phyloP scores from a whole-genome alignment of 2,113 vertebrate species.

The Rhea americana region DNA sequence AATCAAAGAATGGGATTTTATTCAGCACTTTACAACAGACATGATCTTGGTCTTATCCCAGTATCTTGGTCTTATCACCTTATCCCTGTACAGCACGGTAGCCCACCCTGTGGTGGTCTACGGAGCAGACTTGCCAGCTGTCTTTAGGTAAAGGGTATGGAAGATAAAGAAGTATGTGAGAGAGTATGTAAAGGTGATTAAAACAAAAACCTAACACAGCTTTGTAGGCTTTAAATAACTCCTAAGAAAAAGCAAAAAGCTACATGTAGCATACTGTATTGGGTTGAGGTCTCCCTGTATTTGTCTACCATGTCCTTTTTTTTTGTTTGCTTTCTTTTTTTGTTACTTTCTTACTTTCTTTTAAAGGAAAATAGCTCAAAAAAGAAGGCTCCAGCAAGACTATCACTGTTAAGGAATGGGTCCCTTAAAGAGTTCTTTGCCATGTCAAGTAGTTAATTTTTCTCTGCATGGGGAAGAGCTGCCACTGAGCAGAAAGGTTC shows the following conservation, averaged over 20 bases:
- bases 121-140: neutral
- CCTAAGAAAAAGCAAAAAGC: neutral
- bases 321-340: neutral
- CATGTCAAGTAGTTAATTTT: neutral
- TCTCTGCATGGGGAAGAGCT: neutral
- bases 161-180: neutral
- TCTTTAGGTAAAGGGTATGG: neutral
- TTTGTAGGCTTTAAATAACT: neutral
- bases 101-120: neutral
- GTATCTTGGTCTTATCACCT: neutral
- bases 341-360: neutral
- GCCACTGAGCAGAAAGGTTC: neutral
- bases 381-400: neutral
- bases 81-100: accelerated
- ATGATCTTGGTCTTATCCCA: neutral
- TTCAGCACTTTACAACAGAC: neutral
- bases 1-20: neutral
- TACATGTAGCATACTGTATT: neutral
- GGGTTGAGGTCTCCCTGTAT: neutral
- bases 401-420: neutral
- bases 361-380: neutral
- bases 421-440: neutral
- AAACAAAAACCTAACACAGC: neutral
- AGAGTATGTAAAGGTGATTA: neutral
- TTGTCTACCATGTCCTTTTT: neutral